Conservation (phyloP, 1,140 invertebrate genomes). For the Sycophaga agraensis region DNA sequence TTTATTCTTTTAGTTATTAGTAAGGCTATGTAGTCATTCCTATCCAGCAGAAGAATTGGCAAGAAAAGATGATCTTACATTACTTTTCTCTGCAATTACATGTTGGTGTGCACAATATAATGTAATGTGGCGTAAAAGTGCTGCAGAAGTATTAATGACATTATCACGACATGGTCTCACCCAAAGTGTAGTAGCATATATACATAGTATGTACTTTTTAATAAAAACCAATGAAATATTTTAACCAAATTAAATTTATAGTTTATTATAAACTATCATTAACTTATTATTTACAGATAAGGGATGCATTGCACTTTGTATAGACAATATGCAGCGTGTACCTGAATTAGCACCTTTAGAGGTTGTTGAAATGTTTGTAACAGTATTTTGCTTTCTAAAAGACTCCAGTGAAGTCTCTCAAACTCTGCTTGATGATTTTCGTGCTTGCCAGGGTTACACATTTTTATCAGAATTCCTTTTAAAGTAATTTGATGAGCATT, state of each 20-base stretch:
- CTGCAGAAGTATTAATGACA: constrained; percentile 94
- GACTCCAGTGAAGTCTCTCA: constrained; percentile 97
- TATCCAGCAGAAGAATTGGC: constrained; percentile 95
- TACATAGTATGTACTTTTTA: constrained; percentile 78
- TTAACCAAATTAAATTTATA: not conserved
- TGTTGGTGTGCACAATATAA: constrained; percentile 91
- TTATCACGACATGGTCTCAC: constrained; percentile 91
- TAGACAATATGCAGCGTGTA: constrained; percentile 96
- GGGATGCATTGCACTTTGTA: constrained; percentile 89
- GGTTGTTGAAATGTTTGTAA: constrained; percentile 97
- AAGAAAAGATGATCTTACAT: constrained; percentile 91
- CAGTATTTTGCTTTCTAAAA: constrained; percentile 96
- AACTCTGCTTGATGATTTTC: constrained; percentile 92
- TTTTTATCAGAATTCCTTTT: constrained; percentile 93
- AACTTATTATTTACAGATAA: constrained; percentile 75
- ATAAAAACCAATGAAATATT: not conserved
- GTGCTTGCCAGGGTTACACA: constrained; percentile 89
- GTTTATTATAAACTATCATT: not conserved
- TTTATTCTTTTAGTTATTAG: constrained; percentile 72
- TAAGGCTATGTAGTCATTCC: constrained; percentile 87
- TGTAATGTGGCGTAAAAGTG: constrained; percentile 94
- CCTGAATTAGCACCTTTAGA: constrained; percentile 91
- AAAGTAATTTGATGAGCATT: constrained; percentile 68
- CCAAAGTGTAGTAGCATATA: constrained; percentile 90
- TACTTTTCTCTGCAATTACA: constrained; percentile 95